These are phyloP conservation scores for Rousettus leschenaultii DNA, from an alignment of 2,113 vertebrate genomes.

Conservation along the genomic window DNA sequence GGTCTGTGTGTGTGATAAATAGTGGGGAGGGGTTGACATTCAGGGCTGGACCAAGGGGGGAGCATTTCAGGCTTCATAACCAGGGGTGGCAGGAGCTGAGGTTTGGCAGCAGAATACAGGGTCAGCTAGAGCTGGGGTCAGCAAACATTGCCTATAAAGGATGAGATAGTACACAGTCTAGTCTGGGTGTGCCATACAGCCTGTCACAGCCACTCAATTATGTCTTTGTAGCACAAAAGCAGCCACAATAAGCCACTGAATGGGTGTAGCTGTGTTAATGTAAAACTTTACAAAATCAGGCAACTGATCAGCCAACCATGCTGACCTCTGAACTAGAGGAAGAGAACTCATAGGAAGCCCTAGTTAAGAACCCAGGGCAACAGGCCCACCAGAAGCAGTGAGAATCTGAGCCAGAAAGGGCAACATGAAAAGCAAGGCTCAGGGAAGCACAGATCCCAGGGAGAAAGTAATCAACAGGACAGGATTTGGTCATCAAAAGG, in stretches of 20 bases:
- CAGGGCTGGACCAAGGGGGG: background rate
- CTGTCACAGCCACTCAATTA: background rate
- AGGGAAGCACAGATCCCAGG: background rate
- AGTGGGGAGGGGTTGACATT: too few relatives aligned
- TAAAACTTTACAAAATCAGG: background rate
- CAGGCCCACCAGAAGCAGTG: background rate
- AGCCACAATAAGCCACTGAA: background rate
- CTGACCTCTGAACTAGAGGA: background rate
- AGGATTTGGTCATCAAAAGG: background rate
- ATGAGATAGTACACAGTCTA: background rate
- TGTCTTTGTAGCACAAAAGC: background rate
- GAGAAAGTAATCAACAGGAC: background rate
- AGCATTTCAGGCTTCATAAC: background rate
- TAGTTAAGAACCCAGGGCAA: background rate
- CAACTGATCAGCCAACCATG: background rate
- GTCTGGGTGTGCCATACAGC: too few relatives aligned
- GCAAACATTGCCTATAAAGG: background rate
- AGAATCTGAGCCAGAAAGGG: background rate
- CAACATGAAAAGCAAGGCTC: background rate
- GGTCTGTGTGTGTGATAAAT: background rate
- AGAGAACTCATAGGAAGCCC: background rate
- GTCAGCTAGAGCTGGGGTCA: background rate
- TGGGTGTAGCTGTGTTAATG: background rate
- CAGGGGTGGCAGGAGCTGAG: background rate
- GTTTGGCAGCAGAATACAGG: background rate